A percentile compares a stretch with the other conserved stretches of the same genome.
These are phyloP conservation scores for Drosophila kepulauana DNA, from an alignment of 1,140 invertebrate species.

Conservation along the genomic window DNA sequence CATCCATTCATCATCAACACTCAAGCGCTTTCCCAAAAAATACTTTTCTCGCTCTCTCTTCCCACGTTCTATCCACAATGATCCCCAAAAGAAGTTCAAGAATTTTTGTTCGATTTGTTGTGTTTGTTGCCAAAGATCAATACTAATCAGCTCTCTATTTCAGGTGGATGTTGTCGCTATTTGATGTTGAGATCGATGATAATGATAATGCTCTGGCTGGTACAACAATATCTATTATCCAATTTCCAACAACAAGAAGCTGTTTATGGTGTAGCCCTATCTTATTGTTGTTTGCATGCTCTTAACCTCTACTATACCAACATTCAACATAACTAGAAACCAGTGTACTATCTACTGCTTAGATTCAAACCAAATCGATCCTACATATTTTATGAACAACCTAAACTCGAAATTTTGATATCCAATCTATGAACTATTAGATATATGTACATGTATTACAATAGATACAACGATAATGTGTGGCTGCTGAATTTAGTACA, in stretches of 20 bases:
- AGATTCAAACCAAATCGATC: constrained; percentile 20
- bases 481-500: constrained; percentile 23
- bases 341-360: constrained; percentile 42
- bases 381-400: constrained; percentile 20
- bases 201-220: constrained; percentile 58
- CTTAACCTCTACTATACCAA: constrained; percentile 70
- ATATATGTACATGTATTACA: constrained; percentile 27
- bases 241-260: constrained; percentile 29
- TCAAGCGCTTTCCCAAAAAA: constrained; percentile 12
- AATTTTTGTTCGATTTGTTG: background rate
- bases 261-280: constrained; percentile 72
- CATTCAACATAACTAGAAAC: constrained; percentile 46
- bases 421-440: constrained; percentile 22
- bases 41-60: background rate
- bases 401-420: background rate
- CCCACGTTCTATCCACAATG: background rate
- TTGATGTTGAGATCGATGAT: constrained; percentile 59
- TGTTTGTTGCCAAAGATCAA: constrained; percentile 54
- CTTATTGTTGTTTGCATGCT: constrained; percentile 82
- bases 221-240: constrained; percentile 44
- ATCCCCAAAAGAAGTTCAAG: background rate
- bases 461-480: constrained; percentile 1
- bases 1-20: constrained; percentile 19
- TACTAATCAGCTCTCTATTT: constrained; percentile 83
- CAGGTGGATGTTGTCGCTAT: constrained; percentile 72